Percentiles rank a stretch among this genome's conserved stretches.
phyloP scores from a whole-genome alignment of 2,888 invertebrate species.

The Plebejus anna region DNA sequence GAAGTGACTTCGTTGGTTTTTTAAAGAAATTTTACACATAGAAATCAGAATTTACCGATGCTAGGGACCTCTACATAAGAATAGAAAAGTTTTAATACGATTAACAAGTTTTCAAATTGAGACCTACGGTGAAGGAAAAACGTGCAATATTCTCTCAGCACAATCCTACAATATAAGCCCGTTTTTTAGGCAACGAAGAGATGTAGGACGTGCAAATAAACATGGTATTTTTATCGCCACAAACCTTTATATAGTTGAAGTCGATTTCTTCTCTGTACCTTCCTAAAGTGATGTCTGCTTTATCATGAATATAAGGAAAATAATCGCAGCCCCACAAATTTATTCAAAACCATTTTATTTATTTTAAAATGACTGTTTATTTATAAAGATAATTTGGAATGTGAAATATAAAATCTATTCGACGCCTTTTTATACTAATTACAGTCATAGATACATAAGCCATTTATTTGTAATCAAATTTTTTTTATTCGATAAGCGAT shows the following conservation, averaged over 20 bases:
- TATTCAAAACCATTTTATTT: conserved; percentile 32
- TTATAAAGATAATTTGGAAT: not conserved
- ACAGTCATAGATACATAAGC: conserved; percentile 40
- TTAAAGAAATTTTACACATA: conserved; percentile 60
- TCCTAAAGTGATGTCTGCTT: conserved; percentile 73
- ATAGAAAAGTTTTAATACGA: conserved; percentile 46
- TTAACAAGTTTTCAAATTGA: conserved; percentile 36
- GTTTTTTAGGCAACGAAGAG: conserved; percentile 58
- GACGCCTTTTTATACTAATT: conserved; percentile 20
- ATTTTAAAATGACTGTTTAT: not conserved
- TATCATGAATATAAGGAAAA: conserved; percentile 71
- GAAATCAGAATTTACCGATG: conserved; percentile 74
- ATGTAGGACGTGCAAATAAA: conserved; percentile 80
- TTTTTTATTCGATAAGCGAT: conserved; percentile 70
- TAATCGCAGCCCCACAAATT: conserved; percentile 58
- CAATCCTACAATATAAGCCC: conserved; percentile 48
- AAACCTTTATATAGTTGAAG: conserved; percentile 80
- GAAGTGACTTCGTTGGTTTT: conserved; percentile 48
- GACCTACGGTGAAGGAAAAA: conserved; percentile 30
- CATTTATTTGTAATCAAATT: conserved; percentile 60
- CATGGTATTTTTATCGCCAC: conserved; percentile 77
- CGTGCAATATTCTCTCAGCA: conserved; percentile 52
- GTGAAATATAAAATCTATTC: conserved; percentile 16
- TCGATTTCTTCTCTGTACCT: conserved; percentile 78
- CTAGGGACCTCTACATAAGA: conserved; percentile 67